Evolutionary conservation across 1,140 invertebrate genomes (phyloP), one percentile per base, ranked within the genome.

Genomic region (Dendrolimus kikuchii): DNA sequence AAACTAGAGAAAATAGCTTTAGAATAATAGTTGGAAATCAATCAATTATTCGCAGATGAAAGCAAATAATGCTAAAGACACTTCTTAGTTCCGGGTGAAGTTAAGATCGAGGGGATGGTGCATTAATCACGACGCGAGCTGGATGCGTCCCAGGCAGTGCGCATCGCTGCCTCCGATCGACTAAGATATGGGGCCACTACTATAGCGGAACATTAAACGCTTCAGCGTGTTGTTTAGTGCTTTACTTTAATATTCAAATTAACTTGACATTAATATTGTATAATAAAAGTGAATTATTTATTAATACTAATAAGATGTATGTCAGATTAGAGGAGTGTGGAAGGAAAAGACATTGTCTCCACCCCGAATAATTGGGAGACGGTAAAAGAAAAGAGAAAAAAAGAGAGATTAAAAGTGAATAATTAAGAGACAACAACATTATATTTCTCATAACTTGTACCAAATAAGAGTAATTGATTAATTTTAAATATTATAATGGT

Each of bases 121-220:
- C 55, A 63, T 66, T 63, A 63, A 62, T 66, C 60, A 66, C 53
- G 57, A 57, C 58, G 57, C 55, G 52, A 60, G 60, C 50, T 57
- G 57, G 53, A 59, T 55, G 47, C 40, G 59, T 47, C 53, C 23
- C 51, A 61, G 56, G 60, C 60, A 58, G 57, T 57, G 52, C 64
- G 58, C 60, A 60, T 66, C 64, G 51, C 9, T 53, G 51, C 38
- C 51, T 54, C 7, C 41, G 23, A 54, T 45, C 49, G 40, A 23
- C 23, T 23, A 2, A 23, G 23, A 23, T 23, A 23, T 9, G 23
- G 40, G 60, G 64, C 64, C 53, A 60, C 36, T 38, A 57, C 48
- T 46, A 4, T 36, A 7, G 53, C 53, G 50, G 38, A 5, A 23
- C 10, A 8, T 23, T 40, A 37, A 47, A 45, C 6, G 37, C 49